Evolutionary conservation across 1,140 invertebrate species (phyloP), one percentile per base, ranked within the genome.

Genomic region (Aethina tumida): DNA sequence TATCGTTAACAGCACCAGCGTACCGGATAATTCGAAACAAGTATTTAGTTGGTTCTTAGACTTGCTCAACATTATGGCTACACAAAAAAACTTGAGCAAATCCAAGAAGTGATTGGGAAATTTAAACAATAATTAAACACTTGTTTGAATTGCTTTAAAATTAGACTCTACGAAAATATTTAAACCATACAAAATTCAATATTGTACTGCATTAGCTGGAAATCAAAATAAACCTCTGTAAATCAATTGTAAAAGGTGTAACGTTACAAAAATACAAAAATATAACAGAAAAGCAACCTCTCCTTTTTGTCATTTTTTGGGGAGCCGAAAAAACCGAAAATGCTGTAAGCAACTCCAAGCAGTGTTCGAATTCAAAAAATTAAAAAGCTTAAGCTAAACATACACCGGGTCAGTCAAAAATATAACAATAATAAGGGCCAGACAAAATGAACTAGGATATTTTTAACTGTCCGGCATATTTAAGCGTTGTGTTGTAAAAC

Each of bases 231-330:
- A 21, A 41, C 13, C 29, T 1, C 18, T 25, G 17, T 41, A 34
- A 41, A 39, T 24, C n/a, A n/a, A n/a, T n/a, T n/a, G n/a, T n/a
- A 22, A n/a, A 34, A 10, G 12, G 29, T 20, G 37, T 16, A 32
- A 31, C 17, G 7, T 13, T 12, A 45, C 39, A 34, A 20, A 35
- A 45, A 39, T 28, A 12, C 13, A 22, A 45, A 45, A 13, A 40
- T 33, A 32, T 33, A 17, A 22, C 21, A 35, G 34, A 40, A 39
- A 50, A 47, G 44, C 47, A 47, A 42, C 19, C 32, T 44, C 47
- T 43, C 44, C 41, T 50, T 41, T 35, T 34, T 28, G 30, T 19
- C 16, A 19, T 18, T 17, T 32, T 39, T 31, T 39, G 43, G 44
- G 39, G 44, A 39, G 35, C 35, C 19, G 37, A 40, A 30, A 24